Base-by-base conservation (phyloP, 2,888 invertebrate genomes). In the Ichneumon xanthorius region DNA sequence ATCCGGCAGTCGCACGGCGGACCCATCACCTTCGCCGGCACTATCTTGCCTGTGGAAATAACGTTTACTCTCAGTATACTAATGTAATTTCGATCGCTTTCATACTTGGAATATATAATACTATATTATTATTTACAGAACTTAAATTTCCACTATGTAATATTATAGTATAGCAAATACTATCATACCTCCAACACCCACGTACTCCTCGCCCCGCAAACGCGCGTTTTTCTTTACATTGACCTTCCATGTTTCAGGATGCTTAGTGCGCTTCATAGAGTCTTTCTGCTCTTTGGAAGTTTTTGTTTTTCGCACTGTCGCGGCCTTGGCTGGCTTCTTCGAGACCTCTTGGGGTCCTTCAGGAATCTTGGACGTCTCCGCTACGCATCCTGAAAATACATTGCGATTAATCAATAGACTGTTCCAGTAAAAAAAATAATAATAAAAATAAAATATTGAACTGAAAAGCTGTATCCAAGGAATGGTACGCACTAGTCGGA, bases 181-280 rank as follows among this genome's bases (percentile, higher is more conserved):
- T 37, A 14, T 37, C 45, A 22, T 88, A 92, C 89, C 90, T 90
- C 90, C 90, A 50, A 89, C 89, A n/a, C 90, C 90, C 48, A 90
- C 80, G 68, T 91, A 90, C 61, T 90, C 90, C 80, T 90, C 88
- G 7, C 90, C 90, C 45, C 88, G 88, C 65, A 91, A 82, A 70
- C 90, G 89, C n/a, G 92, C 90, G 81, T 89, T 90, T 71, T 92
- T 92, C 78, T 91, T 91, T 4, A 92, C 77, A 61, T 91, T 91
- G 0, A 90, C 90, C 87, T 91, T 91, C 91, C 91, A 91, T 67
- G 86, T 87, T 67, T 91, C 90, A 1, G 90, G 91, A 65, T 90
- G 89, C 75, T 91, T 91, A 22, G 84, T 80, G 79, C 90, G 89
- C 55, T 82, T 80, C 33, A 72, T 45, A 16, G 67, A 50, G n/a